Evolutionary conservation across 2,113 vertebrate species (phyloP).

Genomic region (Myotis davidii): DNA sequence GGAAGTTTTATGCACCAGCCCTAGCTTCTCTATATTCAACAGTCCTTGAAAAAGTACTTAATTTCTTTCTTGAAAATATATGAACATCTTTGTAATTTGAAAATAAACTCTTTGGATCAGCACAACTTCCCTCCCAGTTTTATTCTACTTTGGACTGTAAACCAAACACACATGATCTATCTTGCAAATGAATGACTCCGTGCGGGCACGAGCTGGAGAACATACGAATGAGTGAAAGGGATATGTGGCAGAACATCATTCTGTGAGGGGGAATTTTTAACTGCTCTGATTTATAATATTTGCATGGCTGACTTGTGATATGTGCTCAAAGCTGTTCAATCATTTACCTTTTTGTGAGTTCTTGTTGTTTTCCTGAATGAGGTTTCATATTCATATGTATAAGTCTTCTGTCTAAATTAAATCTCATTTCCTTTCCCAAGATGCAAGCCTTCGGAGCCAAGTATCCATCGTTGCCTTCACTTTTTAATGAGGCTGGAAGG

Average conservation of each 20-base stretch:
- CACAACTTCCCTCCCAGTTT: not conserved
- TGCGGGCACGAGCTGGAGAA: not conserved
- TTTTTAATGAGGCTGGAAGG: too few species aligned
- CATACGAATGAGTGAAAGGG: not conserved
- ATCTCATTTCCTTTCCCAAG: not conserved
- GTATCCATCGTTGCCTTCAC: too few species aligned
- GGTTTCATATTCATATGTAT: not conserved
- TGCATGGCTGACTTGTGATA: not conserved
- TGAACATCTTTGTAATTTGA: constrained; percentile 15
- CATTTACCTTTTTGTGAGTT: not conserved
- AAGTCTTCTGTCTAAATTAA: constrained; percentile 5
- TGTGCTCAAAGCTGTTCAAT: not conserved
- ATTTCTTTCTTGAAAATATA: constrained; percentile 51
- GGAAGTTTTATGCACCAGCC: constrained; percentile 70
- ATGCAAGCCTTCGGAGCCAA: not conserved
- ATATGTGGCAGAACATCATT: not conserved
- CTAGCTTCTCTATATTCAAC: constrained; percentile 72
- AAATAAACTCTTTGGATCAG: not conserved
- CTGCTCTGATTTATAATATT: not conserved
- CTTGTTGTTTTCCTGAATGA: not conserved
- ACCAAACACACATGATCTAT: not conserved
- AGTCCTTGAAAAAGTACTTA: constrained; percentile 62
- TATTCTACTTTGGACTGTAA: not conserved
- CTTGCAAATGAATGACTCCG: not conserved
- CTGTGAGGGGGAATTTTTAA: not conserved